These are phyloP conservation scores for Puntigrus tetrazona DNA, from an alignment of 2,113 vertebrate genomes.

Conservation along the genomic window DNA sequence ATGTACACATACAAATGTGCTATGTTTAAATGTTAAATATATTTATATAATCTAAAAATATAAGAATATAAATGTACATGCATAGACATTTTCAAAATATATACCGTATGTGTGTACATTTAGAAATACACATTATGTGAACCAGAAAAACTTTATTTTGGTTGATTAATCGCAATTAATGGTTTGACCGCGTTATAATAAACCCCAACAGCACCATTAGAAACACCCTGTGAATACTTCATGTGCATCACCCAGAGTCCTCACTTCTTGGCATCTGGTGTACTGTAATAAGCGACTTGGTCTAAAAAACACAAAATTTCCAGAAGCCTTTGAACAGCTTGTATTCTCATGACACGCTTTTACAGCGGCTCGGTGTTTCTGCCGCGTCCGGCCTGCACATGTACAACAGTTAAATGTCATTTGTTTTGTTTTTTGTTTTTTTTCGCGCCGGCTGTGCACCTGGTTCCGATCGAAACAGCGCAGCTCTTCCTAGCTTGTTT, in stretches of 20 bases:
- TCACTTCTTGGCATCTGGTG: background rate
- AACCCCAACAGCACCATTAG: background rate
- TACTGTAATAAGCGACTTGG: background rate
- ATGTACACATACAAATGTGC: too few relatives aligned
- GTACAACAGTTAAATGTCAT: slow-evolving; percentile 31
- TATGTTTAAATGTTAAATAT: too few relatives aligned
- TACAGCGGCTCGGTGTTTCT: slow-evolving; percentile 11
- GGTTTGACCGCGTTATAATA: too few relatives aligned
- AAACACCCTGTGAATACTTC: background rate
- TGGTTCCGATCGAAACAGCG: slow-evolving; percentile 12
- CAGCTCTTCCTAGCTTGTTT: slow-evolving; percentile 25
- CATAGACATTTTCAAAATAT: too few relatives aligned
- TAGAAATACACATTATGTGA: too few relatives aligned
- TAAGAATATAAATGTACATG: too few relatives aligned
- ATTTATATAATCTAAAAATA: too few relatives aligned
- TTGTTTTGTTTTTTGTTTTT: background rate
- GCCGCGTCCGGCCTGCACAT: background rate
- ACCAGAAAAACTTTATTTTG: too few relatives aligned
- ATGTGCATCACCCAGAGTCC: background rate
- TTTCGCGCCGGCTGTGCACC: slow-evolving; percentile 10
- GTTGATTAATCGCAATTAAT: too few relatives aligned
- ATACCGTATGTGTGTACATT: too few relatives aligned
- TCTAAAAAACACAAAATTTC: background rate
- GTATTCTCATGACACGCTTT: background rate
- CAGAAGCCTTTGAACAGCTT: slow-evolving; percentile 16